Evolutionary conservation across 2,888 invertebrate genomes (phyloP).

Genomic region (Dyspetes luteomarginatus): DNA sequence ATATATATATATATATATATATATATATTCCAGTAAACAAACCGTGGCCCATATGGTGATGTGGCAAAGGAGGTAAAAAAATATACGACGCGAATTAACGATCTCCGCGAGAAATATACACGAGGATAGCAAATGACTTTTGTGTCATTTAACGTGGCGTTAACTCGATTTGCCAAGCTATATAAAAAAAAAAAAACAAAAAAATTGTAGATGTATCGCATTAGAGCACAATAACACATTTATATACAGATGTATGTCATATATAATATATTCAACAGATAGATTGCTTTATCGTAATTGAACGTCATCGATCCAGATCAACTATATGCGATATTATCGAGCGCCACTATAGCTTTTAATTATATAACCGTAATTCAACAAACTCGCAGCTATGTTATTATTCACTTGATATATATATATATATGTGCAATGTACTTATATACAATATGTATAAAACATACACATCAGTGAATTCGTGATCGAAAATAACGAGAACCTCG

Average conservation of each 20-base stretch:
- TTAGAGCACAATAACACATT: background rate
- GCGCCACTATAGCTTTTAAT: slow-evolving; percentile 29
- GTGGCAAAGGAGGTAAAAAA: slow-evolving; percentile 43
- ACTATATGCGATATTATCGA: slow-evolving; percentile 11
- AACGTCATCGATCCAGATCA: slow-evolving; percentile 46
- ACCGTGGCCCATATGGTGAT: background rate
- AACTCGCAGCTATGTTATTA: too few species aligned
- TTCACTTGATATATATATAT: too few species aligned
- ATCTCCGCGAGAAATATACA: slow-evolving; percentile 37
- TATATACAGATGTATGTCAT: background rate
- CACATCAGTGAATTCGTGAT: too few species aligned
- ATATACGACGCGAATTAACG: slow-evolving; percentile 39
- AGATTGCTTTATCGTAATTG: slow-evolving; percentile 49
- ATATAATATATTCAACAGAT: background rate
- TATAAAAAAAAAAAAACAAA: slow-evolving; percentile 1
- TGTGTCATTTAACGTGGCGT: slow-evolving; percentile 18
- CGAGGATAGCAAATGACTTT: slow-evolving; percentile 23
- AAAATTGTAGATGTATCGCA: background rate
- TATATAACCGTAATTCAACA: slow-evolving; percentile 13
- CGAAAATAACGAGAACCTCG: too few species aligned
- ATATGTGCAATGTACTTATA: too few species aligned
- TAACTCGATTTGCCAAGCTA: background rate
- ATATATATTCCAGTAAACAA: background rate
- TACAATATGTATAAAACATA: too few species aligned
- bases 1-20: background rate